These are phyloP conservation scores for Bombus superbus DNA, from an alignment of 1,140 invertebrate species.

Conservation along the genomic window DNA sequence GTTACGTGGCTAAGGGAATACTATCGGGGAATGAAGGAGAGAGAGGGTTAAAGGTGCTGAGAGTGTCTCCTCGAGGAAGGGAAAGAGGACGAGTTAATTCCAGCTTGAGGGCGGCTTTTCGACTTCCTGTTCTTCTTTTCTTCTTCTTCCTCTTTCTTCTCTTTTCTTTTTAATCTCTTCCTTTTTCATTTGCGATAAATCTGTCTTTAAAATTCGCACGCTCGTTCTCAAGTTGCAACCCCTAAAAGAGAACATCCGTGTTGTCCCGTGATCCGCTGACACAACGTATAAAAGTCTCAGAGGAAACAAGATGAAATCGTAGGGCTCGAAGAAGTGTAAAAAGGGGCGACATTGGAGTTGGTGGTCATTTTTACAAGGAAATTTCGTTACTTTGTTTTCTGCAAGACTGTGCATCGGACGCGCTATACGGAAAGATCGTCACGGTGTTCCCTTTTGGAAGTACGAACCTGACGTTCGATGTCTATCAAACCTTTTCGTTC, in stretches of 20 bases:
- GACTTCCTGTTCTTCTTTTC: neutral
- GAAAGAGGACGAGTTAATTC: slow-evolving; percentile 35
- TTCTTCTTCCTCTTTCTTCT: neutral
- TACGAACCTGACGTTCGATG: slow-evolving; percentile 26
- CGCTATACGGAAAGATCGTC: no score
- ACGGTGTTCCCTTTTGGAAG: neutral
- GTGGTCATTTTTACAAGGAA: slow-evolving; percentile 7
- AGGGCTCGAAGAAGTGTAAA: neutral
- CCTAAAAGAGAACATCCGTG: neutral
- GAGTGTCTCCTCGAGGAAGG: slow-evolving; percentile 20
- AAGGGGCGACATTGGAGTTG: neutral
- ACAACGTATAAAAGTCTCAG: slow-evolving; percentile 2
- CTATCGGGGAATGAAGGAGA: neutral
- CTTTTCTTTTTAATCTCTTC: neutral
- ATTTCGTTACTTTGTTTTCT: neutral
- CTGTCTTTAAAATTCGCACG: neutral
- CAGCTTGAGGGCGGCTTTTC: slow-evolving; percentile 25
- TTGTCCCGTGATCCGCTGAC: neutral
- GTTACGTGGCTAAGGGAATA: neutral
- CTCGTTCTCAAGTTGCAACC: neutral
- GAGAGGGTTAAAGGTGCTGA: slow-evolving; percentile 13
- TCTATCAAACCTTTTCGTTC: slow-evolving; percentile 10
- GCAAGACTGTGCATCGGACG: neutral
- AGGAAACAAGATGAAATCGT: neutral
- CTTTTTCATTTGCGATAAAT: neutral